Percentiles rank a stretch among this genome's conserved stretches.
Evolutionary conservation across 2,113 vertebrate genomes (phyloP).

Genomic region (Xenopus laevis): DNA sequence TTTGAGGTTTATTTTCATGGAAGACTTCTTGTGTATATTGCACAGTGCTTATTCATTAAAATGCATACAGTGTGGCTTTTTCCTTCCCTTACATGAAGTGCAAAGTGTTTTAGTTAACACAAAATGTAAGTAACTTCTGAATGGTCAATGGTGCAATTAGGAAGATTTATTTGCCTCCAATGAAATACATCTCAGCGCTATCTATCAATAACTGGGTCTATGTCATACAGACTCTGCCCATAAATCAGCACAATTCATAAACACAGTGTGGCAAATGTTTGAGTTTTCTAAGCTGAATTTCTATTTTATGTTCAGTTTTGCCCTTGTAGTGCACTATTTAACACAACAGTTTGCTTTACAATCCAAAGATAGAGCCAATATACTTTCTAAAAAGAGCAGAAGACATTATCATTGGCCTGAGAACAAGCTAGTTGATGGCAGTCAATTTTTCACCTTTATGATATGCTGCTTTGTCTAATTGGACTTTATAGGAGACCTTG

Average conservation of each 20-base stretch:
- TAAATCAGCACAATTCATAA: conserved; percentile 24
- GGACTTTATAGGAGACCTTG: conserved; percentile 59
- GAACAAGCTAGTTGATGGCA: conserved; percentile 45
- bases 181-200: conserved; percentile 2
- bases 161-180: conserved; percentile 27
- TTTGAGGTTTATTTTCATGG: too few relatives aligned
- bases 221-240: conserved; percentile 11
- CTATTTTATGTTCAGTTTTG: not conserved
- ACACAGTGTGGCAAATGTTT: not conserved
- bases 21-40: too few relatives aligned
- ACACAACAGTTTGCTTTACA: conserved; percentile 5
- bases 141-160: conserved; percentile 23
- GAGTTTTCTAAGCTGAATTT: not conserved
- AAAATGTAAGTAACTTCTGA: conserved; percentile 13
- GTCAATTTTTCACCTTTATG: conserved; percentile 48
- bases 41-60: too few relatives aligned
- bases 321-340: not conserved
- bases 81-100: conserved; percentile 24
- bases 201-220: conserved; percentile 25
- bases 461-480: conserved; percentile 60
- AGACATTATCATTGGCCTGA: conserved; percentile 47
- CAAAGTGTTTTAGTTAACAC: conserved; percentile 29
- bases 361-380: not conserved
- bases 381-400: not conserved
- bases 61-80: not conserved